Conservation (phyloP, 2,888 invertebrate genomes). For the Diachrysia chrysitis region DNA sequence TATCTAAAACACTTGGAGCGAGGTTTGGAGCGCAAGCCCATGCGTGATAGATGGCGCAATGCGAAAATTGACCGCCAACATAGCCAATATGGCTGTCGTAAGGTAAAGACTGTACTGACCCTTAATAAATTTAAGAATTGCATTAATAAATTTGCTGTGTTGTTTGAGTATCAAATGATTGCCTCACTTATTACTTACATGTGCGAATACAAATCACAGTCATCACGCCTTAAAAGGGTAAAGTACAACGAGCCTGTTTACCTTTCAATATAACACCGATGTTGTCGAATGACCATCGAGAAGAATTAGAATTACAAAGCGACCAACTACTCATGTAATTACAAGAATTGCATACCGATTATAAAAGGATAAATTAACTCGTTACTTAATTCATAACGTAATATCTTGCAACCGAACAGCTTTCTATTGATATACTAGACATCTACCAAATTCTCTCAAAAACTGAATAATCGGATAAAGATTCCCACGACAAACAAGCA, state of each 20-base stretch:
- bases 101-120: slow-evolving; percentile 52
- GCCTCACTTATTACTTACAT: slow-evolving; percentile 27
- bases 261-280: neutral
- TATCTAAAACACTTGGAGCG: slow-evolving; percentile 74
- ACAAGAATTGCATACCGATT: too few relatives aligned
- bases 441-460: slow-evolving; percentile 64
- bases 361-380: too few relatives aligned
- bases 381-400: too few relatives aligned
- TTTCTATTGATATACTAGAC: neutral
- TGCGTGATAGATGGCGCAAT: slow-evolving; percentile 67
- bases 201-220: neutral
- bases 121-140: slow-evolving; percentile 43
- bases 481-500: slow-evolving; percentile 69
- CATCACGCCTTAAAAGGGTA: neutral
- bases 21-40: slow-evolving; percentile 59
- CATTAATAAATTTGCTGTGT: slow-evolving; percentile 48
- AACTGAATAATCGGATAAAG: slow-evolving; percentile 79
- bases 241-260: neutral
- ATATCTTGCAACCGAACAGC: too few relatives aligned
- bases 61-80: slow-evolving; percentile 67
- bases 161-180: slow-evolving; percentile 43
- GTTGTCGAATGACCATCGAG: neutral
- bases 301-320: neutral
- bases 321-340: neutral
- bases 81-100: slow-evolving; percentile 64